Base-by-base conservation (phyloP, 2,797 vertebrate species). In the Kryptopterus vitreolus region DNA sequence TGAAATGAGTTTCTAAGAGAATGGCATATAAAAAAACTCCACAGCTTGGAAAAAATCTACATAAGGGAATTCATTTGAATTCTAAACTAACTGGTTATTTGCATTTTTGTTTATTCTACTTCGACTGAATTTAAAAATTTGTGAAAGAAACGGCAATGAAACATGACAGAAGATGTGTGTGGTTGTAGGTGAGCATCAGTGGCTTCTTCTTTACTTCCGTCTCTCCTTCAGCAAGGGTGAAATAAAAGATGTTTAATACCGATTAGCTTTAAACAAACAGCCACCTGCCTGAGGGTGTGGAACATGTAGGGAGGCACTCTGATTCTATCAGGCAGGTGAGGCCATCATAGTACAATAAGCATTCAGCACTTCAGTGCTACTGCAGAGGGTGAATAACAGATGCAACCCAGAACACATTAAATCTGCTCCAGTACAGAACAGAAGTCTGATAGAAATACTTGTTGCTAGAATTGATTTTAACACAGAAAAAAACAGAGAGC, bases 261-360 rank as follows among this genome's bases (percentile, higher is more conserved):
- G 91, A 94, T 93, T 92, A 91, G 81, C 81, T 83, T 89, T 91
- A 92, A 92, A 92, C 92, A 92, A 94, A 91, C 85, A 86, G 87
- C 71, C 85, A 88, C 55, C 82, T 86, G 86, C 85, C 90, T 81
- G 58, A 43, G 92, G 91, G 92, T 91, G 86, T 90, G 85, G 80
- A 81, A 88, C 86, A 85, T 85, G 84, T 81, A 86, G 79, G 81
- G 76, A 81, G 89, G 86, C 84, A 87, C 91, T 91, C 87, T 89
- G 88, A 92, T 93, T 90, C 12, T 88, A 93, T 92, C 92, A 89
- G 75, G 82, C 88, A 93, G 93, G 92, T 93, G 93, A 89, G 91
- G 68, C 80, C 74, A 82, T 76, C 46, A 24, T 71, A 77, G 63
- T 79, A 69, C 84, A 84, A 89, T 76, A 87, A 89, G 86, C 84